Evolutionary conservation across 2,113 vertebrate genomes (phyloP).

Genomic region (Nyctibius bracteatus): DNA sequence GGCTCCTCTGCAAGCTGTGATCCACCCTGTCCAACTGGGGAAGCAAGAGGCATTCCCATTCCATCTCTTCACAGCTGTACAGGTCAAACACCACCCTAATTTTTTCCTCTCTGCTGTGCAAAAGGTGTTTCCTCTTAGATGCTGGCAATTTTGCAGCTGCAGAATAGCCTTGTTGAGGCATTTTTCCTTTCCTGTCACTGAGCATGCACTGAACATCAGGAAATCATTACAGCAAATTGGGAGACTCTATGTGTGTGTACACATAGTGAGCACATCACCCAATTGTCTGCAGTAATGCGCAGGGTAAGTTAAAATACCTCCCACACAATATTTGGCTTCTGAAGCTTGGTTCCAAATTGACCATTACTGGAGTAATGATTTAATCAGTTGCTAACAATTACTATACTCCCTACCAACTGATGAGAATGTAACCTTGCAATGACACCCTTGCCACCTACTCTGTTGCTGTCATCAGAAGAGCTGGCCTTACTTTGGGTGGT

Average conservation of each 20-base stretch:
- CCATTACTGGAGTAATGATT: constrained; percentile 21
- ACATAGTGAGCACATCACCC: not conserved
- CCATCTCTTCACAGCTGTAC: not conserved
- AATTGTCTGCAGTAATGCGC: not conserved
- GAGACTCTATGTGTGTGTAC: not conserved
- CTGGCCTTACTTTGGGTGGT: not conserved
- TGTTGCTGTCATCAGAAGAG: not conserved
- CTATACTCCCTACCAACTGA: not conserved
- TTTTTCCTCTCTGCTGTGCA: not conserved
- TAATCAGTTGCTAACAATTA: constrained; percentile 27
- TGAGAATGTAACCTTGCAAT: not conserved
- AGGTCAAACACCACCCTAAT: not conserved
- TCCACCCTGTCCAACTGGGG: not conserved
- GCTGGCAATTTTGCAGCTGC: not conserved
- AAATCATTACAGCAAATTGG: constrained; percentile 15
- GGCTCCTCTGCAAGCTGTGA: not conserved
- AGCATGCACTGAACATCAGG: not conserved
- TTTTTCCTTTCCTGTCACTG: not conserved
- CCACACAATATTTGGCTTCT: constrained; percentile 5
- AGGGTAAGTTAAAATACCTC: constrained; percentile 32
- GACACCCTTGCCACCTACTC: not conserved
- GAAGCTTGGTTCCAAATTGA: constrained; percentile 1
- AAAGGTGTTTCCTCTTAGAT: not conserved
- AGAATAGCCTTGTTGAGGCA: not conserved
- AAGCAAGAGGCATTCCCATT: not conserved